Base-by-base conservation (phyloP, 2,113 vertebrate genomes). In the Syngnathus floridae region DNA sequence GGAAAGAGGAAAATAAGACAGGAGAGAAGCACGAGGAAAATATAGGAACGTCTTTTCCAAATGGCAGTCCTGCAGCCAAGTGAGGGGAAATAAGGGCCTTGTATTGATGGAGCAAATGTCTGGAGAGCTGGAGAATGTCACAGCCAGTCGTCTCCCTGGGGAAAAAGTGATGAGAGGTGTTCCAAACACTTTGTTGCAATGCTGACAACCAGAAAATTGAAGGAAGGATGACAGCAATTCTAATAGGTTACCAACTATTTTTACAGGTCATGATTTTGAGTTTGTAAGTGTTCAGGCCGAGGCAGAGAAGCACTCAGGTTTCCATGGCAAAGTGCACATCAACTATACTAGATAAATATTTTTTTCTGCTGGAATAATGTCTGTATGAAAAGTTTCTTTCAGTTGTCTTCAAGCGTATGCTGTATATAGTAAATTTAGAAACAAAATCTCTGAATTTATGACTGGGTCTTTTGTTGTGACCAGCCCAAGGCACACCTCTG, bases 11-110 rank as follows among this genome's bases (percentile, higher is more conserved):
- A 64, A 64, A 64, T 37, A 38, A 7, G 46, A 43, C 38, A 41
- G 21, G n/a, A 41, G n/a, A 22, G 38, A 22, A 61, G 38, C 38
- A 43, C 12, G 1, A 16, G 57, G 36, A 43, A 61, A 76, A 71
- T 67, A 66, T n/a, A 76, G 69, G 76, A 73, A 75, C 55, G 46
- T 65, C 41, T 78, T 85, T 81, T 82, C 76, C 77, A 72, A 83
- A 73, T 59, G 65, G 61, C 62, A 26, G 2, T 22, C 36, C 67
- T 58, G 51, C 41, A 58, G 77, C 62, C 51, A 63, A 71, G 48
- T 63, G 57, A 70, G 52, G 62, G 36, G 51, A 48, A 17, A 8
- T 37, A 56, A 71, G 48, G 71, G 66, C 66, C 45, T 51, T 48
- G 4, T 74, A 79, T 76, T 36, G 65, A 82, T 77, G 75, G 71